Conservation (phyloP, 1,140 invertebrate species). For the Sycophila sp. region DNA sequence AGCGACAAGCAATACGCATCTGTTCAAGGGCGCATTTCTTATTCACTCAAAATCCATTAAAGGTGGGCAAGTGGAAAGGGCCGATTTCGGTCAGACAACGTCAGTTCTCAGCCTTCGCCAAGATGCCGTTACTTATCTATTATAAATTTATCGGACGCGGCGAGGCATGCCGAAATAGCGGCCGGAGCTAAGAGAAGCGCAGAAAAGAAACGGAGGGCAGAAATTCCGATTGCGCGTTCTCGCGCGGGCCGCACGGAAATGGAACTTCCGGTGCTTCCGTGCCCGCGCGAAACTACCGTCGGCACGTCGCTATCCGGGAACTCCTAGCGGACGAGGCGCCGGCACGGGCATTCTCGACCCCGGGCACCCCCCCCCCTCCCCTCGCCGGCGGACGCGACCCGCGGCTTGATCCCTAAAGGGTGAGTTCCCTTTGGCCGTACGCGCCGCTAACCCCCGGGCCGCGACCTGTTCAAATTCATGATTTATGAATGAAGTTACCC, state of each 20-base stretch:
- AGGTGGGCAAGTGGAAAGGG: not conserved
- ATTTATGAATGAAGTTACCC: too few relatives aligned
- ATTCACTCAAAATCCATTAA: too few relatives aligned
- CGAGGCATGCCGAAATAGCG: not conserved
- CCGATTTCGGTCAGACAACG: not conserved
- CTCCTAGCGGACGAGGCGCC: not conserved
- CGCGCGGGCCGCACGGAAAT: conserved; percentile 29
- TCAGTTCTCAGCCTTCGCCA: not conserved
- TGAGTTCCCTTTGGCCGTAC: too few relatives aligned
- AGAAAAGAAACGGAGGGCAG: not conserved
- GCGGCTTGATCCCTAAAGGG: too few relatives aligned
- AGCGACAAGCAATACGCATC: too few relatives aligned
- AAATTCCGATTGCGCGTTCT: not conserved
- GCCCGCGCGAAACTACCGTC: not conserved
- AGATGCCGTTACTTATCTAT: not conserved
- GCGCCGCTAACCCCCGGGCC: too few relatives aligned
- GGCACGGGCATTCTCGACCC: too few relatives aligned
- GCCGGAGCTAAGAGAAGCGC: not conserved
- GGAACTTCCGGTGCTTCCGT: conserved; percentile 39
- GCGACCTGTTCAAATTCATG: not conserved
- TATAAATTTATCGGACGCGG: conserved; percentile 3
- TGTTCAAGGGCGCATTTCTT: too few relatives aligned
- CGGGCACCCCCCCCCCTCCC: too few relatives aligned
- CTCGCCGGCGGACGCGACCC: too few relatives aligned
- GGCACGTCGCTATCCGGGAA: not conserved